These are phyloP conservation scores for Samia ricini DNA, from an alignment of 1,140 invertebrate genomes.

Conservation along the genomic window DNA sequence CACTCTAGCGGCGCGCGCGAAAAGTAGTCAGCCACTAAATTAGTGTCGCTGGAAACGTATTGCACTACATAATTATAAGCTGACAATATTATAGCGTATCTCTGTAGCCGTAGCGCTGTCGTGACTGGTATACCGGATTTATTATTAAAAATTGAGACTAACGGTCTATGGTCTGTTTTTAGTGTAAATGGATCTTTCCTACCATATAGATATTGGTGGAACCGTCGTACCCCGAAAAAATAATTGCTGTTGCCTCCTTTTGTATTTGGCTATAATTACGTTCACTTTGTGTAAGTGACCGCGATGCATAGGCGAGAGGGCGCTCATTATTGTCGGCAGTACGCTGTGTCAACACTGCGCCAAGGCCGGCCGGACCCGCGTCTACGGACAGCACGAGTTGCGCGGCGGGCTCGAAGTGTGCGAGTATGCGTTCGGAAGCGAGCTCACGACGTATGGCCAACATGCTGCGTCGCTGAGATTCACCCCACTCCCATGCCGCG, in stretches of 20 bases:
- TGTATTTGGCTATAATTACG: conserved; percentile 73
- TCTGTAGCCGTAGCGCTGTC: conserved; percentile 25
- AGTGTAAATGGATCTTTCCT: conserved; percentile 27
- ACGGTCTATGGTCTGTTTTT: conserved; percentile 25
- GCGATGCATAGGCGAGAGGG: conserved; percentile 65
- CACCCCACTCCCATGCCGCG: conserved; percentile 25
- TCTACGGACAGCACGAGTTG: conserved; percentile 44
- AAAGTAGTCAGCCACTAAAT: conserved; percentile 30
- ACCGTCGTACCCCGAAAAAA: conserved; percentile 65
- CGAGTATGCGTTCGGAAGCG: conserved; percentile 39
- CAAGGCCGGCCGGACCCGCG: conserved; percentile 44
- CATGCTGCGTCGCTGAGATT: conserved; percentile 34
- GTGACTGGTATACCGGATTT: conserved; percentile 23
- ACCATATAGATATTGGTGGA: conserved; percentile 63
- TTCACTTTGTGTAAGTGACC: conserved; percentile 58
- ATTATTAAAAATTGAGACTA: conserved; percentile 26
- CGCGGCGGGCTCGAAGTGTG: conserved; percentile 55
- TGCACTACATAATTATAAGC: conserved; percentile 33
- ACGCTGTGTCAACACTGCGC: conserved; percentile 41
- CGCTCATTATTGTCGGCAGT: conserved; percentile 31
- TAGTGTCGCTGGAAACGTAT: conserved; percentile 24
- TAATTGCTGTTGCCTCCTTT: conserved; percentile 70
- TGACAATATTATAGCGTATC: conserved; percentile 32
- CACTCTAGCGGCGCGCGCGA: conserved; percentile 18
- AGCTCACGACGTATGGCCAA: conserved; percentile 32